Evolutionary conservation across 2,888 invertebrate genomes (phyloP).

Genomic region (Cepaea hortensis): DNA sequence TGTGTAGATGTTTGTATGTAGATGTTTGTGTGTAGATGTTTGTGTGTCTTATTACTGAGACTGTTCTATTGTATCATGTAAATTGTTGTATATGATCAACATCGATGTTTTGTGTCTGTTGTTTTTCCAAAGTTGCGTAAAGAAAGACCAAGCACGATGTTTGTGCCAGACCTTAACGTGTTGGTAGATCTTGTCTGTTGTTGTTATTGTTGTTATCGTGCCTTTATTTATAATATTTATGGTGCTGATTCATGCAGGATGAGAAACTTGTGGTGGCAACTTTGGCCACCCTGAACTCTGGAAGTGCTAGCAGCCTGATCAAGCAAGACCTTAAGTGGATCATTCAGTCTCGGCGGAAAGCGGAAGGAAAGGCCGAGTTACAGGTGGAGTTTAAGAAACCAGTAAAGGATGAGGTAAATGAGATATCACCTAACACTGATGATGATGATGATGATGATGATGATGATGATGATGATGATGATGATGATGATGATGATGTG

Average conservation of each 20-base stretch:
- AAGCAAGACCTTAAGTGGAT: constrained; percentile 64
- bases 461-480: too few relatives aligned
- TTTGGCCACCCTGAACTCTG: constrained; percentile 58
- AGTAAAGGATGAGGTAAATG: constrained; percentile 52
- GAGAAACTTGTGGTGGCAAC: constrained; percentile 59
- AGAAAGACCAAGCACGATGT: too few relatives aligned
- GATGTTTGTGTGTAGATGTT: too few relatives aligned
- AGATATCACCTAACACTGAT: not conserved
- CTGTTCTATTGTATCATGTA: too few relatives aligned
- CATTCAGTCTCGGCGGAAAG: constrained; percentile 62
- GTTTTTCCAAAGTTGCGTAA: too few relatives aligned
- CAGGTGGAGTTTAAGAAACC: constrained; percentile 56
- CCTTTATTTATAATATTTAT: not conserved
- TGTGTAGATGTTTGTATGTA: too few relatives aligned
- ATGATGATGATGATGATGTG: too few relatives aligned
- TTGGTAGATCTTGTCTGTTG: not conserved
- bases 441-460: not conserved
- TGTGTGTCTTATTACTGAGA: too few relatives aligned
- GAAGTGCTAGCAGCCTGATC: constrained; percentile 58
- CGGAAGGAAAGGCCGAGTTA: constrained; percentile 65
- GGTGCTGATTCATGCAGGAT: constrained; percentile 46
- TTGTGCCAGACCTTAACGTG: too few relatives aligned
- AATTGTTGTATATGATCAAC: too few relatives aligned
- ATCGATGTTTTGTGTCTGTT: too few relatives aligned
- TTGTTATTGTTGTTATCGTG: not conserved